Percentiles rank a stretch among this genome's conserved stretches.
phyloP scores from a whole-genome alignment of 2,888 invertebrate genomes.

The Chrysomela aeneicollis region DNA sequence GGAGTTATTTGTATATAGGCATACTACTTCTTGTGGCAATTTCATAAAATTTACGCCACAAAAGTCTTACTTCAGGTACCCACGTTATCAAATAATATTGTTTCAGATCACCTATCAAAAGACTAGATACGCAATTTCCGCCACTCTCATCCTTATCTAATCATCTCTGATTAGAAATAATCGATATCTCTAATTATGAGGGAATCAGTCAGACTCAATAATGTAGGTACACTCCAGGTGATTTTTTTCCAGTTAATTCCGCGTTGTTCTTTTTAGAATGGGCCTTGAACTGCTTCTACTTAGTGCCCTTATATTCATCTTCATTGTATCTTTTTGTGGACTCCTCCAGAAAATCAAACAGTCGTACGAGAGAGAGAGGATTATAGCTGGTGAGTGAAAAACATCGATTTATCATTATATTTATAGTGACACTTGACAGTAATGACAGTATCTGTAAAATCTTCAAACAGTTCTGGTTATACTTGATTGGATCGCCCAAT shows the following conservation, averaged over 20 bases:
- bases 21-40: no score
- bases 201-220: slow-evolving; percentile 30
- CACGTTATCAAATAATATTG: no score
- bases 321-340: slow-evolving; percentile 54
- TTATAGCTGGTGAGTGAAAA: slow-evolving; percentile 45
- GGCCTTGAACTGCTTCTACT: slow-evolving; percentile 51
- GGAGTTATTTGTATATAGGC: no score
- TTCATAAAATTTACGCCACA: no score
- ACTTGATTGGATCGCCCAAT: no score
- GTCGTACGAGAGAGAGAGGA: slow-evolving; percentile 49
- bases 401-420: background rate
- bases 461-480: no score
- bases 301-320: slow-evolving; percentile 50
- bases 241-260: slow-evolving; percentile 16
- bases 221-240: slow-evolving; percentile 33
- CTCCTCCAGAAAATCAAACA: slow-evolving; percentile 53
- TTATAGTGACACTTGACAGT: background rate
- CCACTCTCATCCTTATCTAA: slow-evolving; percentile 42
- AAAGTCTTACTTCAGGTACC: no score
- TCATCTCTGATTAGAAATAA: slow-evolving; percentile 39
- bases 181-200: slow-evolving; percentile 44
- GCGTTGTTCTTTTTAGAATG: slow-evolving; percentile 46
- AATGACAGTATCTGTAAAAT: no score
- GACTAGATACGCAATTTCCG: background rate
- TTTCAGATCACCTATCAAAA: background rate